Conservation (phyloP, 1,140 invertebrate species). For the Schlechtendalia chinensis region DNA sequence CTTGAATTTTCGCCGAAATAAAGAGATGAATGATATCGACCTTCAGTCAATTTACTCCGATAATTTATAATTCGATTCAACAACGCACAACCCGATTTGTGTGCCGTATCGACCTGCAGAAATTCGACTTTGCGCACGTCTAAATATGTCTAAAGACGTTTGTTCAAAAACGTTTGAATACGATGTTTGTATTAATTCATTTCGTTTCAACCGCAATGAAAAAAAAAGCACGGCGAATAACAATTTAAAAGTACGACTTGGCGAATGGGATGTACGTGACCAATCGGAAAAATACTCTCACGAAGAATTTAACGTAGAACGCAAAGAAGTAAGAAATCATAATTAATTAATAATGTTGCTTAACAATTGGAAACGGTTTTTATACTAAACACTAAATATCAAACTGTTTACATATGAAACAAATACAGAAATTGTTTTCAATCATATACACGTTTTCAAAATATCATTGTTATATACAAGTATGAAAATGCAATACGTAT, state of each 20-base stretch:
- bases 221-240: slow-evolving; percentile 73
- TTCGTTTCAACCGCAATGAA: slow-evolving; percentile 52
- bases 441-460: no score
- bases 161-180: neutral
- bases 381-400: no score
- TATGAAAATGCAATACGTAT: no score
- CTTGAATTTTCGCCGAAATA: no score
- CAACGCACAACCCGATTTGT: no score
- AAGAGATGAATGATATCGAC: no score
- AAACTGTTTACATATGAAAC: no score
- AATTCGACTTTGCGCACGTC: neutral
- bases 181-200: slow-evolving; percentile 3
- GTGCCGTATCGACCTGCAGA: neutral
- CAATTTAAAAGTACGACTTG: slow-evolving; percentile 80
- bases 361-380: neutral
- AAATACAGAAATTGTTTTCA: no score
- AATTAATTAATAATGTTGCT: neutral
- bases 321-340: slow-evolving; percentile 69
- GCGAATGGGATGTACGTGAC: slow-evolving; percentile 87
- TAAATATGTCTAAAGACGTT: neutral
- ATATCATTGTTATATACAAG: no score
- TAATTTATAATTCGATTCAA: no score
- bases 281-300: slow-evolving; percentile 77
- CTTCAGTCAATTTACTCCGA: no score
- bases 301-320: slow-evolving; percentile 83